Conservation (phyloP, 2,113 vertebrate genomes). For the Myotis yumanensis region DNA sequence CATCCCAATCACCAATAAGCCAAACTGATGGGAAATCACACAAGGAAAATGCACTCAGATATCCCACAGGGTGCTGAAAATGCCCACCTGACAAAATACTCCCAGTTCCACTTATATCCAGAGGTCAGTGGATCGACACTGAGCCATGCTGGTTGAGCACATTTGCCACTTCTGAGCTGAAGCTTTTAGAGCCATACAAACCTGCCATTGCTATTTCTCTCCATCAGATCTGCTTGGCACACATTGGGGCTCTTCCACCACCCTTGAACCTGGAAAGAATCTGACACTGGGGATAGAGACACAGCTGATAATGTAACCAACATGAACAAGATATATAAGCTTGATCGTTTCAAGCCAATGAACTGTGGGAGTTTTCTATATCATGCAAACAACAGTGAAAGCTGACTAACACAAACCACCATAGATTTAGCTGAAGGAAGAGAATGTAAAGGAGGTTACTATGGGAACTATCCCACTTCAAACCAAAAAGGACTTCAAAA, state of each 20-base stretch:
- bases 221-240: not conserved
- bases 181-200: not conserved
- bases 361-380: not conserved
- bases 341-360: not conserved
- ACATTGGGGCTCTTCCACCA: not conserved
- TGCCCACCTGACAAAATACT: not conserved
- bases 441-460: not conserved
- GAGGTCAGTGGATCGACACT: not conserved
- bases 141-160: no score
- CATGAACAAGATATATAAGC: not conserved
- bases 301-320: not conserved
- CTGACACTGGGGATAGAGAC: not conserved
- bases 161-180: not conserved
- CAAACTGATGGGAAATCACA: constrained; percentile 1
- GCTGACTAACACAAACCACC: not conserved
- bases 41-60: not conserved
- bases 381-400: not conserved
- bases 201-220: not conserved
- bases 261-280: not conserved
- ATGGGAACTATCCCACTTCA: not conserved
- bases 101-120: not conserved
- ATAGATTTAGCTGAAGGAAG: not conserved
- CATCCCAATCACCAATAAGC: not conserved
- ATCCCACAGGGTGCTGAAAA: not conserved
- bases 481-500: not conserved